These are phyloP conservation scores for Ianthella basta DNA, from an alignment of 37 sponge, comb jelly and placozoan species.

Conservation along the genomic window DNA sequence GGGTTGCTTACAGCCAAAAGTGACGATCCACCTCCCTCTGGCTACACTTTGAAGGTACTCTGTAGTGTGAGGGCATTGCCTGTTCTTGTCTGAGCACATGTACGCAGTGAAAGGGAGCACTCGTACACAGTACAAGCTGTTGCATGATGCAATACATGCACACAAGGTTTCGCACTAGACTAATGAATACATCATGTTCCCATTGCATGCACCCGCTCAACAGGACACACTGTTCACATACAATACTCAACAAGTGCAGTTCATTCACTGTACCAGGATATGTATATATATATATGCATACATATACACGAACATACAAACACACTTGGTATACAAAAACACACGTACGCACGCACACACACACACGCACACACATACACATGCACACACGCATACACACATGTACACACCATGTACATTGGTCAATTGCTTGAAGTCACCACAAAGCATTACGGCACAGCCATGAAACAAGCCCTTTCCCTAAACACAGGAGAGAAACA, in stretches of 20 bases:
- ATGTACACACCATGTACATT: not conserved
- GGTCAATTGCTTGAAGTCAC: not conserved
- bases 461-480: conserved; percentile 19
- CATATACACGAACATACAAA: not conserved
- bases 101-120: too few species aligned
- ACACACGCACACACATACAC: not conserved
- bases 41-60: conserved; percentile 52
- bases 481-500: not conserved
- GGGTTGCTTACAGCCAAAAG: conserved; percentile 6
- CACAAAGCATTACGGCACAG: not conserved
- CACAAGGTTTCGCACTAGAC: too few species aligned
- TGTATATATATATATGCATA: not conserved
- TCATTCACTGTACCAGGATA: not conserved
- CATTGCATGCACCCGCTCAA: too few species aligned
- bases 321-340: not conserved
- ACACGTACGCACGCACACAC: not conserved
- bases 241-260: not conserved
- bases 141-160: too few species aligned
- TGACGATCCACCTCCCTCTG: conserved; percentile 40
- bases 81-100: conserved; percentile 33
- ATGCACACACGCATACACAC: conserved; percentile 3
- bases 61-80: conserved; percentile 36
- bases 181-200: too few species aligned
- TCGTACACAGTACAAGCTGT: too few species aligned
- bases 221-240: too few species aligned